Conservation (phyloP, 2,888 invertebrate genomes). For the Synanthedon andrenaeformis region DNA sequence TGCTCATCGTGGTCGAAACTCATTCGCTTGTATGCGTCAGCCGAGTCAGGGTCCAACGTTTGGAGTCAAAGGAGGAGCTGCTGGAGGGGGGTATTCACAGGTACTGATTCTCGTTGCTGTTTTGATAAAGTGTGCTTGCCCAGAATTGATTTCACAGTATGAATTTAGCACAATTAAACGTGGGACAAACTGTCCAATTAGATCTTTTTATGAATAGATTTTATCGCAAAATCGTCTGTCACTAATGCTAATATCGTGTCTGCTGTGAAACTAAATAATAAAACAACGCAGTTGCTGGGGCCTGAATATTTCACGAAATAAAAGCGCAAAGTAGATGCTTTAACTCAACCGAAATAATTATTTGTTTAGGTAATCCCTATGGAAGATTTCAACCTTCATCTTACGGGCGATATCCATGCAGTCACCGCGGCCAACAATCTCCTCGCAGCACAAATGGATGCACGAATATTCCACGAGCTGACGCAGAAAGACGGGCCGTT, state of each 20-base stretch:
- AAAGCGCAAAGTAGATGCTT: too few species aligned
- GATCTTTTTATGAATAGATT: too few species aligned
- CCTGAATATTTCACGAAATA: too few species aligned
- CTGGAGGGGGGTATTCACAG: constrained; percentile 97
- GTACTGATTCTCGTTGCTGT: constrained; percentile 33
- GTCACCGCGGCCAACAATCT: constrained; percentile 98
- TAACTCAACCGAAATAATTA: too few species aligned
- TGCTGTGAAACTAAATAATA: too few species aligned
- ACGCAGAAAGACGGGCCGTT: constrained; percentile 90
- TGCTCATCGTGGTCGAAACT: constrained; percentile 85
- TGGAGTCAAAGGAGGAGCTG: constrained; percentile 98
- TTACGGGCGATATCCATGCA: constrained; percentile 98
- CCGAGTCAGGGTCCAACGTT: constrained; percentile 99
- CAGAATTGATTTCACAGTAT: too few species aligned
- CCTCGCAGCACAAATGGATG: constrained; percentile 97
- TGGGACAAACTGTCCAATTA: too few species aligned
- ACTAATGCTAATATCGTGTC: too few species aligned
- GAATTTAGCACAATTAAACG: too few species aligned
- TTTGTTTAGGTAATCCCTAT: constrained; percentile 88
- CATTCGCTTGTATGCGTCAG: constrained; percentile 94
- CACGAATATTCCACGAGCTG: constrained; percentile 95
- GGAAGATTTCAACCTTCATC: constrained; percentile 99
- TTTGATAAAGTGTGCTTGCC: background rate
- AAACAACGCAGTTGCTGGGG: too few species aligned
- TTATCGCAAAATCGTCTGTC: too few species aligned